phyloP scores from a whole-genome alignment of 2,888 invertebrate genomes.

The Oasisia sp. region DNA sequence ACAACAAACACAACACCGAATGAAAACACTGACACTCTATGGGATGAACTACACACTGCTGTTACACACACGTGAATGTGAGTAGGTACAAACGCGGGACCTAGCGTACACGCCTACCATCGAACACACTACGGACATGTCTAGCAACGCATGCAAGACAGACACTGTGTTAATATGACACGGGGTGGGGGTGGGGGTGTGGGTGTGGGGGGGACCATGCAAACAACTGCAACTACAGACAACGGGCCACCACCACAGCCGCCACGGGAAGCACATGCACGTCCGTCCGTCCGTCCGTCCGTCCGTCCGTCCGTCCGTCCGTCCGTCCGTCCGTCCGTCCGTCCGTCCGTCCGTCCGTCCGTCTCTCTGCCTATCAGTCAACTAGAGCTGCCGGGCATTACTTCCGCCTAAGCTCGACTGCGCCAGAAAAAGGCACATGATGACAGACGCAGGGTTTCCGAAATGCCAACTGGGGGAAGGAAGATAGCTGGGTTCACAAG shows the following conservation, averaged over 20 bases:
- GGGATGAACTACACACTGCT: not conserved
- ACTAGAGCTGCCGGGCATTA: slow-evolving; percentile 3
- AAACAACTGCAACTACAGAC: slow-evolving; percentile 3
- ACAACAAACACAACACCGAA: not conserved
- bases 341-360: no score
- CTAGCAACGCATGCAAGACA: not conserved
- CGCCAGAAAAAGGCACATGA: not conserved
- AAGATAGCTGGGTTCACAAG: not conserved
- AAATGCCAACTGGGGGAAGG: not conserved
- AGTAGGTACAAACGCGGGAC: not conserved
- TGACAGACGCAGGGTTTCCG: not conserved
- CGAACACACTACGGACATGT: slow-evolving; percentile 4
- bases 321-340: no score
- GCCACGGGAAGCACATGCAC: slow-evolving; percentile 12
- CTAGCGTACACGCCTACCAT: not conserved
- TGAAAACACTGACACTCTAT: not conserved
- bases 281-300: not conserved
- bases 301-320: no score
- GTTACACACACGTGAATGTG: not conserved
- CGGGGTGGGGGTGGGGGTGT: no score
- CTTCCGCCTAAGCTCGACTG: not conserved
- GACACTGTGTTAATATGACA: not conserved
- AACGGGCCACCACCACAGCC: slow-evolving; percentile 17
- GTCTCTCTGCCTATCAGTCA: not conserved
- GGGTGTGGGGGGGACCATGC: slow-evolving; percentile 6